phyloP scores from a whole-genome alignment of 2,113 vertebrate genomes.

The Sturnira hondurensis region DNA sequence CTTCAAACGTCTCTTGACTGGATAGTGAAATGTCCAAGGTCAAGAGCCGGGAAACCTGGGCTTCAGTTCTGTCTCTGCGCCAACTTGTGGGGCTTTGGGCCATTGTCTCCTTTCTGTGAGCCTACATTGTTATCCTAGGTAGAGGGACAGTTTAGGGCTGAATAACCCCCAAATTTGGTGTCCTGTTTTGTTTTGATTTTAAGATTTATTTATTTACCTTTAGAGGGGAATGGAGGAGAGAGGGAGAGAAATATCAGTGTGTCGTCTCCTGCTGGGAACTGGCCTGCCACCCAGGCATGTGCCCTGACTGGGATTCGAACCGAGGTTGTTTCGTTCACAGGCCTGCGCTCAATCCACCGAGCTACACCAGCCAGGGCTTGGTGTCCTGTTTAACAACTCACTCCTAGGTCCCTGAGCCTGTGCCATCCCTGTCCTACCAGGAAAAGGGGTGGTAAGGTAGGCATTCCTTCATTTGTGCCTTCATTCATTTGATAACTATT shows the following conservation, averaged over 20 bases:
- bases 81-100: background rate
- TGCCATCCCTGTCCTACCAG: background rate
- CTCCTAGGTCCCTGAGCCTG: background rate
- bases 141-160: background rate
- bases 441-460: background rate
- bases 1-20: background rate
- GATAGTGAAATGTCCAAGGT: background rate
- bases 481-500: background rate
- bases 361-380: no score
- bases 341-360: no score
- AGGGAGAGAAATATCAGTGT: no score
- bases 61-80: background rate
- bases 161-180: background rate
- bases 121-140: background rate
- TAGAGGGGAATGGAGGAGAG: no score
- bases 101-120: background rate
- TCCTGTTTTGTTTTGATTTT: no score
- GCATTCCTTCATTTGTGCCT: background rate
- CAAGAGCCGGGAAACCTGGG: background rate
- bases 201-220: no score
- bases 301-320: no score
- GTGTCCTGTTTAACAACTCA: background rate
- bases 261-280: no score
- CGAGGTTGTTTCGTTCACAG: no score
- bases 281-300: no score